Evolutionary conservation across 1,140 invertebrate genomes (phyloP).

Genomic region (Cotesia vestalis): DNA sequence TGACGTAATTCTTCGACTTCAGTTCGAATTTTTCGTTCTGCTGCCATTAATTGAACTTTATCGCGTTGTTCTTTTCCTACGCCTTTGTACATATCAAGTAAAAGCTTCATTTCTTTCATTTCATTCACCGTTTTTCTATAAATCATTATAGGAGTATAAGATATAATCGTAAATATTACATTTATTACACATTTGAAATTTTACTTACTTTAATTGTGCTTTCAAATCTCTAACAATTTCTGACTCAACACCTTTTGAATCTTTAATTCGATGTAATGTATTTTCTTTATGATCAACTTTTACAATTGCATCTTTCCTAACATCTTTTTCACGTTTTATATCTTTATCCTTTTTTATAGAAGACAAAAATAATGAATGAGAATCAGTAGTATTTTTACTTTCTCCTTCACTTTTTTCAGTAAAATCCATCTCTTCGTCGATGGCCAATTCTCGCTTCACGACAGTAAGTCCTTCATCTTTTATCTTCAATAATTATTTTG

Average conservation of each 20-base stretch:
- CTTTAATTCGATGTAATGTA: conserved; percentile 67
- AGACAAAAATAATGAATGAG: conserved; percentile 62
- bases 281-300: conserved; percentile 67
- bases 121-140: conserved; percentile 91
- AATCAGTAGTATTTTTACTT: conserved; percentile 58
- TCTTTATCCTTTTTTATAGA: conserved; percentile 71
- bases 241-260: conserved; percentile 70
- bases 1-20: conserved; percentile 90
- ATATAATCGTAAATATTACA: background rate
- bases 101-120: conserved; percentile 91
- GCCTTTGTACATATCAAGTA: conserved; percentile 97
- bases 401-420: conserved; percentile 59
- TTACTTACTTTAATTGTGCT: conserved; percentile 87
- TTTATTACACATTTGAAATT: conserved; percentile 23
- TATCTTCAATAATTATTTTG: conserved; percentile 47
- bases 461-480: conserved; percentile 61
- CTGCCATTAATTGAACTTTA: conserved; percentile 95
- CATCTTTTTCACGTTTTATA: conserved; percentile 69
- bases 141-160: conserved; percentile 35
- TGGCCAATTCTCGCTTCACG: conserved; percentile 62
- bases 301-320: conserved; percentile 69
- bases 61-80: conserved; percentile 95
- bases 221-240: conserved; percentile 85
- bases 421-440: conserved; percentile 64
- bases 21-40: conserved; percentile 87